phyloP scores from a whole-genome alignment of 2,113 vertebrate genomes.

The Hirundichthys speculiger region DNA sequence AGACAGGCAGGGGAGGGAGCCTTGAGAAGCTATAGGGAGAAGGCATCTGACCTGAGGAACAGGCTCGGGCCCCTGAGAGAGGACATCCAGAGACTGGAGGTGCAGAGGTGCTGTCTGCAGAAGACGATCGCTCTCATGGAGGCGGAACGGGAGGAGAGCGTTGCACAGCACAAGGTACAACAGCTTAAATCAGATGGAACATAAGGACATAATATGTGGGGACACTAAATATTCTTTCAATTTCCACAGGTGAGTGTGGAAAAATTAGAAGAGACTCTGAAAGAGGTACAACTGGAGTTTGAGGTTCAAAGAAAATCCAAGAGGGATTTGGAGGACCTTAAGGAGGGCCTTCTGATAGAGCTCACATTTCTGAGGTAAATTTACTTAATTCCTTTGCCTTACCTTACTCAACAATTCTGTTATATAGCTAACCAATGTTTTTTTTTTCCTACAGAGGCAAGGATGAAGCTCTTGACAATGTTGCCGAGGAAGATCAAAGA shows the following conservation, averaged over 20 bases:
- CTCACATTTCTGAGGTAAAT: constrained; percentile 86
- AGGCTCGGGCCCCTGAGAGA: constrained; percentile 82
- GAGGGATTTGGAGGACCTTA: constrained; percentile 81
- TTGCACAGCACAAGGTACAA: constrained; percentile 85
- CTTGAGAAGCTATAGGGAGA: constrained; percentile 82
- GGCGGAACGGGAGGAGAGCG: constrained; percentile 82
- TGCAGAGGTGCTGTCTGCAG: constrained; percentile 84
- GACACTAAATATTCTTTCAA: no score
- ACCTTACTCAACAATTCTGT: neutral
- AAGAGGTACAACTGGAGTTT: constrained; percentile 82
- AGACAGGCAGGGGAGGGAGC: constrained; percentile 81
- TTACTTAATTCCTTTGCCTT: neutral
- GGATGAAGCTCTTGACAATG: constrained; percentile 30
- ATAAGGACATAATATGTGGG: no score
- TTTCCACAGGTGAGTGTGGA: constrained; percentile 83
- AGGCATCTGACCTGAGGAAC: constrained; percentile 81
- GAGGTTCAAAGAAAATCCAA: constrained; percentile 86
- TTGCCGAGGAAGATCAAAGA: constrained; percentile 26
- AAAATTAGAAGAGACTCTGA: constrained; percentile 82
- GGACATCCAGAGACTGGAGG: constrained; percentile 76
- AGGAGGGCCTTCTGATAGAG: constrained; percentile 81
- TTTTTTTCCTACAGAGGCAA: constrained; percentile 51
- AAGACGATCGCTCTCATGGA: constrained; percentile 83
- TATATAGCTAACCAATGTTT: neutral
- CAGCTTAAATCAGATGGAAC: neutral